Conservation (phyloP, 2,113 vertebrate genomes). For the Hypanus sabinus region DNA sequence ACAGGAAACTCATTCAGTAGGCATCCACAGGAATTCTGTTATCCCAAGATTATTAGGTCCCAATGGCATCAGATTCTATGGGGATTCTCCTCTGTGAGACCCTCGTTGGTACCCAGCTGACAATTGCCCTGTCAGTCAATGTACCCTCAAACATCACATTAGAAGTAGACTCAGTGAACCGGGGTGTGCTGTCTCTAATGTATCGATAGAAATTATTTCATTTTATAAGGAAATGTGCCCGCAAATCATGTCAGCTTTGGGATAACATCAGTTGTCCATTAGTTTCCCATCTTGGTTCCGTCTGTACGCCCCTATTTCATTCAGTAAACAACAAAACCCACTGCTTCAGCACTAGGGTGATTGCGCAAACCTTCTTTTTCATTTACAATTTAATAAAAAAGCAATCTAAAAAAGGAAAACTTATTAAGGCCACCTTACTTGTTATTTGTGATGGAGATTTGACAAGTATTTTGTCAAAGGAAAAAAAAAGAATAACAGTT, state of each 20-base stretch:
- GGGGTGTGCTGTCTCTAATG: neutral
- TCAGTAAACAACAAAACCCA: neutral
- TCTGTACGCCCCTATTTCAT: neutral
- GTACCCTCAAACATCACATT: neutral
- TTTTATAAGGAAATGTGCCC: too few species aligned
- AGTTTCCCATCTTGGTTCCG: neutral
- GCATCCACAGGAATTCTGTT: neutral
- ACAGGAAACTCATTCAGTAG: neutral
- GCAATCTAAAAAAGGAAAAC: constrained; percentile 6
- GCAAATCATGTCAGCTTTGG: neutral
- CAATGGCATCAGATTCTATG: neutral
- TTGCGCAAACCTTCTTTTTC: neutral
- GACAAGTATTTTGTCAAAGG: constrained; percentile 46
- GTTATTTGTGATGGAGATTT: constrained; percentile 29
- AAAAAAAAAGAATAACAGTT: constrained; percentile 40
- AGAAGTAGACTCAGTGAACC: neutral
- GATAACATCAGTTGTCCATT: neutral
- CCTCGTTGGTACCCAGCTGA: neutral
- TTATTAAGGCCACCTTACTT: neutral
- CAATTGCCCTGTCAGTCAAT: neutral
- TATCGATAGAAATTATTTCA: too few species aligned
- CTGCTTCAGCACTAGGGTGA: neutral
- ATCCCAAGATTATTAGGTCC: neutral
- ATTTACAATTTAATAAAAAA: neutral
- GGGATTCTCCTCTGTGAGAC: too few species aligned